Evolutionary conservation across 2,888 invertebrate species (phyloP).

Genomic region (Schrankia costaestrigalis): DNA sequence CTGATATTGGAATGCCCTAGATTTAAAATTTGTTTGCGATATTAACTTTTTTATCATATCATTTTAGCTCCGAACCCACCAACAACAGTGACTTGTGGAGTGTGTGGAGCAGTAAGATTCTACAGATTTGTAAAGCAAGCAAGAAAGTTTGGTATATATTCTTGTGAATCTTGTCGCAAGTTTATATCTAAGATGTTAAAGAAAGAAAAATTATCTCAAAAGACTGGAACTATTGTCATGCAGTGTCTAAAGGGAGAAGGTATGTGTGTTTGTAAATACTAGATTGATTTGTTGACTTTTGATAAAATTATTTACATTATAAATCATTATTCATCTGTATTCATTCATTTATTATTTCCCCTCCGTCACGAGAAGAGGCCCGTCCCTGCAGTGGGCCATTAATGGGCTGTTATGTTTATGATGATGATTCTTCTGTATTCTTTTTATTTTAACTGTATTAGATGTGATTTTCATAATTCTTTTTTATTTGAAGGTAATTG

Average conservation of each 20-base stretch:
- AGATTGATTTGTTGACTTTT: too few relatives aligned
- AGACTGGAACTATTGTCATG: slow-evolving; percentile 76
- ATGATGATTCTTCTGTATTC: too few relatives aligned
- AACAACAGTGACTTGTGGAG: slow-evolving; percentile 87
- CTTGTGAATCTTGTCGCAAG: slow-evolving; percentile 92
- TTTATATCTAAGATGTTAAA: slow-evolving; percentile 92
- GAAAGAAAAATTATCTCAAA: slow-evolving; percentile 82
- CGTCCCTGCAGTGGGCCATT: too few relatives aligned
- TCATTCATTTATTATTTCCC: too few relatives aligned
- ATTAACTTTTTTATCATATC: too few relatives aligned
- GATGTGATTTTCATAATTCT: not conserved
- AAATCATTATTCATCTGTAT: too few relatives aligned
- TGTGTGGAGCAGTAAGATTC: slow-evolving; percentile 88
- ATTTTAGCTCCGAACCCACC: slow-evolving; percentile 78
- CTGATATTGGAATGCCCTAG: too few relatives aligned
- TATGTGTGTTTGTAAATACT: too few relatives aligned
- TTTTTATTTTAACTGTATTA: not conserved
- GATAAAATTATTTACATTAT: not conserved
- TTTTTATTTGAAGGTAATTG: slow-evolving; percentile 80
- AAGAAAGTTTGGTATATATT: slow-evolving; percentile 90
- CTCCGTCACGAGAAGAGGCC: too few relatives aligned
- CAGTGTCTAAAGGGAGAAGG: slow-evolving; percentile 86
- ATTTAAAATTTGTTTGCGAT: too few relatives aligned
- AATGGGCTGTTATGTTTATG: too few relatives aligned
- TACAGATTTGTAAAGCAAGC: slow-evolving; percentile 89